These are phyloP conservation scores for Halocynthia roretzi DNA, from an alignment of 23 tunicate genomes.

Conservation along the genomic window DNA sequence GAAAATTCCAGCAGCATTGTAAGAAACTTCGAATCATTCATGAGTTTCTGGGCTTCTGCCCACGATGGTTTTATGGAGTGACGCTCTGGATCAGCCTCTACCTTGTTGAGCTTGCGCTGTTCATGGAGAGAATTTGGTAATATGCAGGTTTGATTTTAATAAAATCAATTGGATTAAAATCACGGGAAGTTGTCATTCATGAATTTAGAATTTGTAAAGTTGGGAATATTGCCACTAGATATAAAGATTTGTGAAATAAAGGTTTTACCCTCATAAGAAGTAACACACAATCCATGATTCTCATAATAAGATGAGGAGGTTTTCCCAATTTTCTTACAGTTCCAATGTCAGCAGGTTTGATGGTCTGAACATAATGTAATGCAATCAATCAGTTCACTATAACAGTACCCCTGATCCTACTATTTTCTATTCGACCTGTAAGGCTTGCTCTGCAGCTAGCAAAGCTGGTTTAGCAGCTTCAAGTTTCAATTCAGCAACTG, in stretches of 20 bases:
- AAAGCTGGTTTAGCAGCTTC: slow-evolving; percentile 90
- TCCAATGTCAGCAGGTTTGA: slow-evolving; percentile 92
- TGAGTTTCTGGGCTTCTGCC: slow-evolving; percentile 80
- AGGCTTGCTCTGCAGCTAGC: slow-evolving; percentile 81
- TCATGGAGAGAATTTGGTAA: no score
- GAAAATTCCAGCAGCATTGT: slow-evolving; percentile 61
- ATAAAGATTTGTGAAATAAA: background rate
- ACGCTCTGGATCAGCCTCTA: slow-evolving; percentile 79
- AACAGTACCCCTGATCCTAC: background rate
- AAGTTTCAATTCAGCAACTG: slow-evolving; percentile 77
- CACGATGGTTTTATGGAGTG: slow-evolving; percentile 87
- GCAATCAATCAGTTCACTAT: background rate
- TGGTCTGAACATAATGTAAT: slow-evolving; percentile 40
- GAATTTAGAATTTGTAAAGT: no score
- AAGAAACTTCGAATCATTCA: slow-evolving; percentile 88
- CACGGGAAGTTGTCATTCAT: no score
- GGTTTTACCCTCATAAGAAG: slow-evolving; percentile 70
- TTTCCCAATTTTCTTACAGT: slow-evolving; percentile 95
- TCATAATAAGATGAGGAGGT: slow-evolving; percentile 95
- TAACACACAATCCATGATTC: slow-evolving; percentile 90
- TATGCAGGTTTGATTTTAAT: no score
- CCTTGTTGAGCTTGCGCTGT: slow-evolving; percentile 64
- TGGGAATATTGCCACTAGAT: no score
- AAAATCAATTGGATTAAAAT: no score
- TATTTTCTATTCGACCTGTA: slow-evolving; percentile 40